phyloP scores from a whole-genome alignment of 1,140 invertebrate species.

The Semibalanus balanoides region DNA sequence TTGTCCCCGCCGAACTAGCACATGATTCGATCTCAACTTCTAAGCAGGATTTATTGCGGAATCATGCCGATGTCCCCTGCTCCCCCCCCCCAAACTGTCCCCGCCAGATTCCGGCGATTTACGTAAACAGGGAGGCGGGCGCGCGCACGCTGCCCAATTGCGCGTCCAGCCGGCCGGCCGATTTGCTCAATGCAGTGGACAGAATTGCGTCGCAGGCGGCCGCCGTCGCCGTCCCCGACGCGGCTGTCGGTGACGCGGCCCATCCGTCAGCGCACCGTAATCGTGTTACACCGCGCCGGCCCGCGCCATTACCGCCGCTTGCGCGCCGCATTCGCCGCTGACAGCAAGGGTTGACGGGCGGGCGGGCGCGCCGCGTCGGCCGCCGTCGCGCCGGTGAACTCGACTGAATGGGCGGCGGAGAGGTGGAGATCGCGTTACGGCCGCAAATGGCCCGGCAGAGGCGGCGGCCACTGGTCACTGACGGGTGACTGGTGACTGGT shows the following conservation, averaged over 20 bases:
- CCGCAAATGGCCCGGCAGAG: not conserved
- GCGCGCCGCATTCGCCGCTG: not conserved
- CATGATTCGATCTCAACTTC: not conserved
- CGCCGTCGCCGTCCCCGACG: too few species aligned
- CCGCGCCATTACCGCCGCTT: not conserved
- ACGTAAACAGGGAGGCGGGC: not conserved
- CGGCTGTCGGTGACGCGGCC: not conserved
- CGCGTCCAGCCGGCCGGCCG: not conserved
- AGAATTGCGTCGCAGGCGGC: not conserved
- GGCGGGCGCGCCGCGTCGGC: not conserved
- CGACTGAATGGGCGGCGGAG: not conserved
- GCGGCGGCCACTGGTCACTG: not conserved
- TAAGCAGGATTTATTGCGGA: not conserved
- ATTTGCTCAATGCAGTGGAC: not conserved
- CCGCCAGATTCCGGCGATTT: not conserved
- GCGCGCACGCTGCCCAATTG: not conserved
- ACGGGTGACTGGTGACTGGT: too few species aligned
- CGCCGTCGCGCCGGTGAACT: not conserved
- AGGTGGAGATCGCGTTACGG: not conserved
- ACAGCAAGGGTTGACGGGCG: not conserved
- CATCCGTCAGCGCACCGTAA: not conserved
- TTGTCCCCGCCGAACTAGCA: too few species aligned
- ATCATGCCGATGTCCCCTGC: not conserved
- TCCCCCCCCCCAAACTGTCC: not conserved
- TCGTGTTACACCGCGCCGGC: not conserved